phyloP scores from a whole-genome alignment of 2,113 vertebrate genomes.

The Glareola pratincola region DNA sequence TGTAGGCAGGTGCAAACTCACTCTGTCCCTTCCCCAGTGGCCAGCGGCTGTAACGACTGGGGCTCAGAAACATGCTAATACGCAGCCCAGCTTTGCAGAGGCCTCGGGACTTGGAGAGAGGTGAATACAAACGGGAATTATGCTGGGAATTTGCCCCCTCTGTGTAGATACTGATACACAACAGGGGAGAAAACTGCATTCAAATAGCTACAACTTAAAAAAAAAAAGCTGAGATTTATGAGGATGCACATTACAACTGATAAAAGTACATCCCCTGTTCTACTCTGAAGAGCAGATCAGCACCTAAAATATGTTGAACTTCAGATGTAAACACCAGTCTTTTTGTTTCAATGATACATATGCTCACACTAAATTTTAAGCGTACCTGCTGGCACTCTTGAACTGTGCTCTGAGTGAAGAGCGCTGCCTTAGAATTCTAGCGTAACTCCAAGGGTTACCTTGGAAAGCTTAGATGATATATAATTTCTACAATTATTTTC shows the following conservation, averaged over 20 bases:
- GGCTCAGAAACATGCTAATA: rapidly evolving
- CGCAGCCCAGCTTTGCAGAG: background rate
- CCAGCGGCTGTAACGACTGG: rapidly evolving
- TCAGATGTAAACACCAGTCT: background rate
- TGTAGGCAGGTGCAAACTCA: background rate
- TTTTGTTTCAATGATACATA: background rate
- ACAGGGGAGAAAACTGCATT: background rate
- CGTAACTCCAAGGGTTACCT: background rate
- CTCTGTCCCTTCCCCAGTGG: background rate
- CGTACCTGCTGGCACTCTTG: background rate
- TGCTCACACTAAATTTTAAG: background rate
- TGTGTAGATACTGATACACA: background rate
- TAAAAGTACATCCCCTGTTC: background rate
- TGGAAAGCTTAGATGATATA: background rate
- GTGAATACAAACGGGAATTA: background rate
- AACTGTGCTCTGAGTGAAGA: background rate
- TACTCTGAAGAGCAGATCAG: background rate
- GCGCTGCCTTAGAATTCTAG: background rate
- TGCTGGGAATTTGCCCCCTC: background rate
- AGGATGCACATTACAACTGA: background rate
- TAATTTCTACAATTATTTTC: background rate
- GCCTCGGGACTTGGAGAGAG: background rate
- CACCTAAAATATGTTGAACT: background rate
- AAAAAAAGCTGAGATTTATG: background rate
- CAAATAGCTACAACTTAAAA: background rate